A percentile compares a stretch with the other conserved stretches of the same genome.
These are phyloP conservation scores for Melanerpes aurifrons DNA, from an alignment of 2,113 vertebrate species.

Conservation along the genomic window DNA sequence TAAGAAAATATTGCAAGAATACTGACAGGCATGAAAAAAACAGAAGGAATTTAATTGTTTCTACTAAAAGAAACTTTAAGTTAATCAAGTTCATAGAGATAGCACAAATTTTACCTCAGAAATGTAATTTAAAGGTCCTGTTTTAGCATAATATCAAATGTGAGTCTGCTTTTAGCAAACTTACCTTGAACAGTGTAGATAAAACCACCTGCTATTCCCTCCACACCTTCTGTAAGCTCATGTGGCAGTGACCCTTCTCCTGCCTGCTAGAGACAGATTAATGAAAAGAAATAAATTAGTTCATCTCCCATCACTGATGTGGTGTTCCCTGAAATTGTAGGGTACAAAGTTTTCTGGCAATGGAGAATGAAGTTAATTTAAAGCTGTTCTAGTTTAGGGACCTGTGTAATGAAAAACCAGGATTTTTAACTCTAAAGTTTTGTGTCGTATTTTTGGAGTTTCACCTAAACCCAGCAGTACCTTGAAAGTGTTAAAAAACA, in stretches of 20 bases:
- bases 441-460: neutral
- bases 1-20: neutral
- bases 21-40: neutral
- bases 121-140: neutral
- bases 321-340: neutral
- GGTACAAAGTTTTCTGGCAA: neutral
- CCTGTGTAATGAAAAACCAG: neutral
- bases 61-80: neutral
- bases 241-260: slow-evolving; percentile 89
- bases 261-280: slow-evolving; percentile 76
- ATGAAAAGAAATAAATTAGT: neutral
- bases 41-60: neutral
- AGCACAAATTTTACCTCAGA: neutral
- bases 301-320: neutral
- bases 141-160: neutral
- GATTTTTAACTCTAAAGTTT: neutral
- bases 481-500: neutral
- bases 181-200: slow-evolving; percentile 93
- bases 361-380: neutral
- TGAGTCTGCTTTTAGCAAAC: neutral
- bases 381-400: neutral
- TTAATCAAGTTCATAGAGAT: neutral
- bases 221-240: slow-evolving; percentile 88
- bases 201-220: slow-evolving; percentile 94
- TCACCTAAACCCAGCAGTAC: neutral